These are phyloP conservation scores for Parasteatoda lunata DNA, from an alignment of 2,888 invertebrate genomes.

Conservation along the genomic window DNA sequence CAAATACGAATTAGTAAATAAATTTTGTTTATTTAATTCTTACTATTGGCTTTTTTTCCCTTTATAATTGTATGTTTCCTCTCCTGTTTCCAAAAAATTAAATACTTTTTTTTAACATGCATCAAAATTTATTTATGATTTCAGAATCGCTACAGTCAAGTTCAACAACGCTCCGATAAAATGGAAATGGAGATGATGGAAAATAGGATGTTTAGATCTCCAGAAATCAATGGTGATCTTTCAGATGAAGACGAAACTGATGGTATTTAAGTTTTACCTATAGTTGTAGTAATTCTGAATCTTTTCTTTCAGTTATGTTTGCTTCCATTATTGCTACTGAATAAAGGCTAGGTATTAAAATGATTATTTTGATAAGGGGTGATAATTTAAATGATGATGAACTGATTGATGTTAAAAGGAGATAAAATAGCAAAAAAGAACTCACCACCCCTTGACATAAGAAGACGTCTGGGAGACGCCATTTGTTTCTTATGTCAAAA, in stretches of 20 bases:
- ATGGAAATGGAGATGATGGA: constrained; percentile 90
- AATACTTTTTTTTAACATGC: too few species aligned
- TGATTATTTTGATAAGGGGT: background rate
- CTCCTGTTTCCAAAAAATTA: too few species aligned
- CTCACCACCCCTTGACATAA: too few species aligned
- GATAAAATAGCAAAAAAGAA: too few species aligned
- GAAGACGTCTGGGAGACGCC: too few species aligned
- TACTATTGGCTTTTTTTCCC: too few species aligned
- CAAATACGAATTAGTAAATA: too few species aligned
- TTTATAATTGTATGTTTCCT: too few species aligned
- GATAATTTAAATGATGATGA: too few species aligned
- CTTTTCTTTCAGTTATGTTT: background rate
- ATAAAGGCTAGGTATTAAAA: background rate
- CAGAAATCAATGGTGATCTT: constrained; percentile 82
- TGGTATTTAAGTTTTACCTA: constrained; percentile 69
- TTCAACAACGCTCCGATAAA: constrained; percentile 79
- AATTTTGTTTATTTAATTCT: too few species aligned
- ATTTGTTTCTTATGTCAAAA: too few species aligned
- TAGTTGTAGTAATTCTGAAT: background rate
- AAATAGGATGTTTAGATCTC: constrained; percentile 79
- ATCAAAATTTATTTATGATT: background rate
- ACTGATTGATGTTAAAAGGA: too few species aligned
- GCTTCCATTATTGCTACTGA: background rate
- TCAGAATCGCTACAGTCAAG: constrained; percentile 72
- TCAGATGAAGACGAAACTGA: constrained; percentile 75